Base-by-base conservation (phyloP, 2,888 invertebrate genomes). In the Gymnoscelis rufifasciata region DNA sequence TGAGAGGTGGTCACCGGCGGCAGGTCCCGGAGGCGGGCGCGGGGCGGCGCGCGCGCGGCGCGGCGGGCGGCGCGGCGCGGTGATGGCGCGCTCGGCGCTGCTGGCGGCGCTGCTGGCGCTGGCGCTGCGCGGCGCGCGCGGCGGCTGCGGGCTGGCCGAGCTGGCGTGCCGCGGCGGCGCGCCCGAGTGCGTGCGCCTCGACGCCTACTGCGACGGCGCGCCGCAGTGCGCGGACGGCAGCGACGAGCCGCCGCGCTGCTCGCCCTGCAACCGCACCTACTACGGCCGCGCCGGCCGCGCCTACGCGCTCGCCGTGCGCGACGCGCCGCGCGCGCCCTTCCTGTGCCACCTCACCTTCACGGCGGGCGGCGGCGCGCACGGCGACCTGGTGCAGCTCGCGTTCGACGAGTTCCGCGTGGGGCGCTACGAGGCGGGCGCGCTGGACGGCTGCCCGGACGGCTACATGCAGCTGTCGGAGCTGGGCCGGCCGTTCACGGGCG, bases 311-410 rank as follows among this genome's bases (percentile, higher is more conserved):
- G 91, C 91, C 62, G 91, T 96, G 70, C 91, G 92, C 62, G 91
- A 93, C 62, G 92, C 94, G 40, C 92, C 93, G 66, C 91, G 94
- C 62, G 90, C 95, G 66, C 96, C 96, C 26, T 96, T 95, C 83
- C 90, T 95, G 54, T 97, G 97, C 81, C 95, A 95, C 82, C 91
- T 97, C 68, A 97, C 96, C 60, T 96, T 97, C 88, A 95, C 96
- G 66, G 96, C 97, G 70, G 95, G 95, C 71, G 96, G 96, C 57
- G 93, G 93, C 70, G 92, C 92, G 65, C 94, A 95, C 82, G 96
- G 96, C 47, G 96, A 97, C 81, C 92, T 97, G 60, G 95, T 97
- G 52, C 96, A 96, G 91, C 89, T 95, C 47, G 93, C 95, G 57
- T 95, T 96, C 90, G 96, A 96, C 74, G 93, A 94, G 68, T 96